phyloP scores from a whole-genome alignment of 2,113 vertebrate species.

The Sapajus apella region DNA sequence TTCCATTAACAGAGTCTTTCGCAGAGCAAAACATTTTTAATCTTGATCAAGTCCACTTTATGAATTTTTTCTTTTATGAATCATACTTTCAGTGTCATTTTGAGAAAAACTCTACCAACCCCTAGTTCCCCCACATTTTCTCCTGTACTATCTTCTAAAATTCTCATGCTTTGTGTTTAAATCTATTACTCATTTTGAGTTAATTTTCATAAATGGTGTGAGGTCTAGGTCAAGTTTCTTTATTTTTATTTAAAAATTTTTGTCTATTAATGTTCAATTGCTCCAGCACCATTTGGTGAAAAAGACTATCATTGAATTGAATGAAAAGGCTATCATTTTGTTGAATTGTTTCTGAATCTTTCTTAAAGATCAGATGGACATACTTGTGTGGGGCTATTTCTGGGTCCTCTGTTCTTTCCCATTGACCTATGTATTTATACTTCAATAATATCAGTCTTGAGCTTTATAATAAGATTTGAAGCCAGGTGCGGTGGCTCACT shows the following conservation, averaged over 20 bases:
- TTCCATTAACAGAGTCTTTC: neutral
- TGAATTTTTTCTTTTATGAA: neutral
- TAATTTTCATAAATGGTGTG: neutral
- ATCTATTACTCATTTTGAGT: neutral
- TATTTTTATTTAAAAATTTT: neutral
- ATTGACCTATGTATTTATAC: too few species aligned
- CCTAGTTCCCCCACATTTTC: neutral
- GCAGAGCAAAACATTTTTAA: neutral
- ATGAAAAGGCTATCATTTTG: neutral
- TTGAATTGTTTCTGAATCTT: neutral
- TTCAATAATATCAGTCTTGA: neutral
- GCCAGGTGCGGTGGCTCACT: neutral
- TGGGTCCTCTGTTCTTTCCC: neutral
- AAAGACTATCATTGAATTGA: neutral
- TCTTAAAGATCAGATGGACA: neutral
- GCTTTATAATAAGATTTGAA: neutral
- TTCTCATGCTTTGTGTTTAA: neutral
- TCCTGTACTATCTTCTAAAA: neutral
- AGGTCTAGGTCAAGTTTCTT: neutral
- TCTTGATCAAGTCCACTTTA: neutral
- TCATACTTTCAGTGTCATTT: neutral
- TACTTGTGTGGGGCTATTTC: neutral
- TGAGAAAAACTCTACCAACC: neutral
- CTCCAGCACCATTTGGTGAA: neutral
- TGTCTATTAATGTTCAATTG: neutral